Evolutionary conservation across 2,113 vertebrate genomes (phyloP), one percentile per base, ranked within the genome.

Genomic region (Bagarius yarrelli): DNA sequence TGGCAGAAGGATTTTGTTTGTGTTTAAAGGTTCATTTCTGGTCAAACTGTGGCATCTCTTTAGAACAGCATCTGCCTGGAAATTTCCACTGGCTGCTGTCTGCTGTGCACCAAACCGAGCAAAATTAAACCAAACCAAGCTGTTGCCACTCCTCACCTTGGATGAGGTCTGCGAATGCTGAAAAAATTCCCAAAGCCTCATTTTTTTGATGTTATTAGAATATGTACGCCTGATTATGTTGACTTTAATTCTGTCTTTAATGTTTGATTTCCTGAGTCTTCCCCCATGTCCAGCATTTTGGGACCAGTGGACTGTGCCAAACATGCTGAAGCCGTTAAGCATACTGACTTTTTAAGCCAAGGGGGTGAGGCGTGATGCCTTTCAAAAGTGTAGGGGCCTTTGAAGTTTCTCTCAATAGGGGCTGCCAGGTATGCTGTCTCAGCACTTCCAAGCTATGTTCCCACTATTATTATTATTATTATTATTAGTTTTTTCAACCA

Each of bases 241-340:
- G 84, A 87, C 30, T 11, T 76, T 47, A 56, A 67, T 84, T 89
- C 87, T 89, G 90, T 86, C 87, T 91, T 89, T 90, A 91, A 91
- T 86, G 88, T 81, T 84, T 83, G 87, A 72, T 91, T 90, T 91
- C 91, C 89, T 88, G 83, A 89, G 83, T 52, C 80, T 84, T 81
- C 76, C 69, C 82, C 84, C 52, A 57, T 57, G 61, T 79, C 78
- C 80, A 81, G 76, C 59, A 80, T 85, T 78, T 87, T 84, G 4
- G 55, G 88, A 83, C 85, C 77, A 64, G 81, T n/a, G 80, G 81
- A 87, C 86, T 81, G 85, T 94, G 95, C 95, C 94, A 96, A 94
- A 95, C 96, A 96, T 91, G 83, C 93, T 94, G 95, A 96, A 97
- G 91, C 92, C 88, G 94, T 97, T 97, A 95, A 86, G 81, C 88